A percentile compares a stretch with the other conserved stretches of the same genome.
These are phyloP conservation scores for Anomalospiza imberbis DNA, from an alignment of 2,797 vertebrate species.

Conservation along the genomic window DNA sequence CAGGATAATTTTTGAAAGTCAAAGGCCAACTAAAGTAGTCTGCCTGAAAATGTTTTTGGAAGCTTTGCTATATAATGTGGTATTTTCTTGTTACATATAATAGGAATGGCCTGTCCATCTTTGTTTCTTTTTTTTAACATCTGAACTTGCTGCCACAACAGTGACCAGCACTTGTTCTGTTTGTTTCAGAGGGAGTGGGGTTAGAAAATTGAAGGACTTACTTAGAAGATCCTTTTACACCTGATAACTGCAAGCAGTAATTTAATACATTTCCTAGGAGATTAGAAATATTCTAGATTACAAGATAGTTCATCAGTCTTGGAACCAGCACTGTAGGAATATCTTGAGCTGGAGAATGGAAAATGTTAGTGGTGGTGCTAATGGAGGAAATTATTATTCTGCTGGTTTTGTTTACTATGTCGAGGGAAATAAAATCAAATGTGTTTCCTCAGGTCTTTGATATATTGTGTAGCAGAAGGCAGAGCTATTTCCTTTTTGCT, in stretches of 20 bases:
- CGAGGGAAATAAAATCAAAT: background rate
- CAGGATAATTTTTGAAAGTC: background rate
- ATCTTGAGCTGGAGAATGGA: background rate
- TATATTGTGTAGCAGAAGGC: background rate
- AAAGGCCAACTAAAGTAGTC: background rate
- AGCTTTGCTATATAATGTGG: background rate
- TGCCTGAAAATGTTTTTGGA: background rate
- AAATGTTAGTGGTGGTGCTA: background rate
- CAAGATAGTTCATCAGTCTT: slow-evolving; percentile 20
- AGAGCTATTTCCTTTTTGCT: background rate
- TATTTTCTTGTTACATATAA: background rate
- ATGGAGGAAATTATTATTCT: background rate
- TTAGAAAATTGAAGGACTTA: background rate
- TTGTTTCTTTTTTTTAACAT: background rate
- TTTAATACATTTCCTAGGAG: slow-evolving; percentile 19
- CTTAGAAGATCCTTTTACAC: slow-evolving; percentile 16
- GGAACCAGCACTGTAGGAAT: background rate
- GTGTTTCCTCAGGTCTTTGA: background rate
- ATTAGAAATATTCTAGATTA: slow-evolving; percentile 56
- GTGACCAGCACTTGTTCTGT: background rate
- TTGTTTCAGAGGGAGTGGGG: background rate
- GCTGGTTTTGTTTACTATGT: background rate
- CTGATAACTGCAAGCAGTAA: slow-evolving; percentile 15
- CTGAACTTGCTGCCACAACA: background rate
- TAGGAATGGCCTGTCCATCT: background rate